Base-by-base conservation (phyloP, 2,113 vertebrate species). In the Zingel zingel region DNA sequence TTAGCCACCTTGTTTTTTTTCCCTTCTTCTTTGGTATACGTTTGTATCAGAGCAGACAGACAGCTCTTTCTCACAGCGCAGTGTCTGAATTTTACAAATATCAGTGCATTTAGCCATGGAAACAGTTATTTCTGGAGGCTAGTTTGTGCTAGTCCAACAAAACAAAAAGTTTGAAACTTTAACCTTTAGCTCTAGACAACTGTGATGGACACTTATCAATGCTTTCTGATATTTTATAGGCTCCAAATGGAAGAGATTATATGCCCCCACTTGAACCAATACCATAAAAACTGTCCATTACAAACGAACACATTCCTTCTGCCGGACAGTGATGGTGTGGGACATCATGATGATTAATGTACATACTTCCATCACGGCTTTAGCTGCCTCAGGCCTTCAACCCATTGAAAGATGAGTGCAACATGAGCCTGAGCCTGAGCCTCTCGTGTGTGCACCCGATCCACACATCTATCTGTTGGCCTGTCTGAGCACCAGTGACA, bases 371-470 rank as follows among this genome's bases (percentile, higher is more conserved):
- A 12, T 75, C 56, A 64, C 25, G 25, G n/a, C 82, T 59, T 48
- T 85, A 1, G 43, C 70, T 45, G 71, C 78, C 58, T 82, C 50
- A 19, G 72, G 83, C 67, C 16, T 77, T 63, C 50, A 71, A 36
- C 19, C 3, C 30, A 19, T 45, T 77, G 66, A 81, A 72, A 72
- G 74, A 70, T 18, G 36, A 77, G 14, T 48, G 74, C 48, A 90
- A 83, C 63, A 63, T 79, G 73, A 90, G 65, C 74, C 51, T 79
- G 73, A 90, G 65, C 74, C 51, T 14, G 11, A 30, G 25, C 58
- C 54, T 63, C 65, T 47, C 67, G 36, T 72, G 36, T 18, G 25
- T 69, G 48, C 18, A 63, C 21, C 10, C 71, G 39, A 77, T 56
- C 27, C 9, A 50, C 45, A 72, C 16, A 66, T 27, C 50, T 54